Evolutionary conservation across 2,113 vertebrate genomes (phyloP).

Genomic region (Dolichotis patagonum): DNA sequence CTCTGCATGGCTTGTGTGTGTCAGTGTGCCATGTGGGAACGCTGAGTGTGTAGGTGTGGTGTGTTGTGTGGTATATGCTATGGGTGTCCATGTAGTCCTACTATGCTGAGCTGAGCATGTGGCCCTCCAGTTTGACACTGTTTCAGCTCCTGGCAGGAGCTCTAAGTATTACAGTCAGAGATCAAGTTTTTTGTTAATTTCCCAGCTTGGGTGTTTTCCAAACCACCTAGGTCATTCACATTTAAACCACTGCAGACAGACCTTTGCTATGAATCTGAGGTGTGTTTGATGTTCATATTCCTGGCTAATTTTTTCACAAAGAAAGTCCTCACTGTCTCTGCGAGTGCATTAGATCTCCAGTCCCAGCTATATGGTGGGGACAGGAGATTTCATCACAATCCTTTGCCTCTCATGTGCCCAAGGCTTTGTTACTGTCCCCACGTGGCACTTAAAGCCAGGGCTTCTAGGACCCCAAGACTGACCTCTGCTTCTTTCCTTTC

Average conservation of each 20-base stretch:
- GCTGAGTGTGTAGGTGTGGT: no score
- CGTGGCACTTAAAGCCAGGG: background rate
- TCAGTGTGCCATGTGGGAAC: background rate
- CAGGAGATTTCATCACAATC: background rate
- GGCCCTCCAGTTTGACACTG: background rate
- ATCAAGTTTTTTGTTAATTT: background rate
- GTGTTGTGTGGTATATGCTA: background rate
- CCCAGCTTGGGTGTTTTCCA: background rate
- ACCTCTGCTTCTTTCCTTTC: background rate
- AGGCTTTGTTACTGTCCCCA: background rate
- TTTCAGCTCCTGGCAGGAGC: background rate
- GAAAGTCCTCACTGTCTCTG: background rate
- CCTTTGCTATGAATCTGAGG: background rate
- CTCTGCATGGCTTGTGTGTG: background rate
- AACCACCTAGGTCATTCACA: background rate
- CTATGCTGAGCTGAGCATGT: background rate
- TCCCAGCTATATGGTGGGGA: background rate
- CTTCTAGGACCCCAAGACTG: background rate
- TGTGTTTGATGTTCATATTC: background rate
- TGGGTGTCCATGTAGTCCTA: no score
- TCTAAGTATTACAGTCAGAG: background rate
- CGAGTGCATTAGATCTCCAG: no score
- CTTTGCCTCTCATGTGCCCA: accelerated
- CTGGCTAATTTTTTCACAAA: background rate
- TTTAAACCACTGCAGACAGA: background rate